These are phyloP conservation scores for Xylota segnis DNA, from an alignment of 2,888 invertebrate species.

Conservation along the genomic window DNA sequence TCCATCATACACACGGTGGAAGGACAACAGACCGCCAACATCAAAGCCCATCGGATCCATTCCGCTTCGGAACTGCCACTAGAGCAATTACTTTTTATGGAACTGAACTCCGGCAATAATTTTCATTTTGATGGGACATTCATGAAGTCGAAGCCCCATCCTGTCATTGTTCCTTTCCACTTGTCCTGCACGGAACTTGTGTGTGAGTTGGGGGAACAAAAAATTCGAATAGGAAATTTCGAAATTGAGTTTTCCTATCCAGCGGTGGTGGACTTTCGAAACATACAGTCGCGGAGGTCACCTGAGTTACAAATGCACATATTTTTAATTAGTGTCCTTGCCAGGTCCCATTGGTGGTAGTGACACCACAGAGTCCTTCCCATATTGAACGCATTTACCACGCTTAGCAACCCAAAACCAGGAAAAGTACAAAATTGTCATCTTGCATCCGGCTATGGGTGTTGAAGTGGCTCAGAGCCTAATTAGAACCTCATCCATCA, in stretches of 20 bases:
- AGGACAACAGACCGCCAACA: conserved; percentile 30
- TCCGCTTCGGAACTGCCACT: conserved; percentile 45
- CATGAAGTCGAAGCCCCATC: conserved; percentile 38
- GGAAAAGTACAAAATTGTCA: not conserved
- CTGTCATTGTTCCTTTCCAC: conserved; percentile 23
- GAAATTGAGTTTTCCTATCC: not conserved
- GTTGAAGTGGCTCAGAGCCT: not conserved
- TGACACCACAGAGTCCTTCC: not conserved
- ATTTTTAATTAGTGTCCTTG: not conserved
- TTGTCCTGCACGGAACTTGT: not conserved
- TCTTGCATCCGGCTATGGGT: not conserved
- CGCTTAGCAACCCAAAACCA: conserved; percentile 25
- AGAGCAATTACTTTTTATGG: conserved; percentile 73
- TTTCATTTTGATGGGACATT: conserved; percentile 65
- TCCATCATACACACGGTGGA: not conserved
- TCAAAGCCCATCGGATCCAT: conserved; percentile 55
- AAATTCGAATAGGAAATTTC: conserved; percentile 22
- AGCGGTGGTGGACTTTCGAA: not conserved
- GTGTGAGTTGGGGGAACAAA: not conserved
- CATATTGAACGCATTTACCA: not conserved
- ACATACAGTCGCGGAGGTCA: not conserved
- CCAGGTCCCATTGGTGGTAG: not conserved
- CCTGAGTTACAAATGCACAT: not conserved
- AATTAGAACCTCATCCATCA: conserved; percentile 42
- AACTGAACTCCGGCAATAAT: conserved; percentile 69